Percentiles rank a stretch among this genome's conserved stretches.
These are phyloP conservation scores for Cephus rjabovi DNA, from an alignment of 2,888 invertebrate species.

Conservation along the genomic window DNA sequence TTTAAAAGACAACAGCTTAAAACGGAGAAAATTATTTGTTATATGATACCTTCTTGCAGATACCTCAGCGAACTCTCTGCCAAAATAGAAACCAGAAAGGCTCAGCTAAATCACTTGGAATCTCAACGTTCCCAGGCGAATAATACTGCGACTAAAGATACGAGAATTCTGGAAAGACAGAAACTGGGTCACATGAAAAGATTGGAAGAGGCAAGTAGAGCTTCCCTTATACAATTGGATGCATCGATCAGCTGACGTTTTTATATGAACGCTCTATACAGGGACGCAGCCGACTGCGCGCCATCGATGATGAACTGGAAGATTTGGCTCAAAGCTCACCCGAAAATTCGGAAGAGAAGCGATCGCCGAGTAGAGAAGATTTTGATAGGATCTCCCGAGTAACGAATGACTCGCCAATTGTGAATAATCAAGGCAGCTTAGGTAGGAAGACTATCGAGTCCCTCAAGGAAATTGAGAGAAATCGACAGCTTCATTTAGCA, in stretches of 20 bases:
- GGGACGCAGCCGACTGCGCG: conserved; percentile 75
- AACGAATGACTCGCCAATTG: conserved; percentile 84
- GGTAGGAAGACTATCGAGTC: conserved; percentile 87
- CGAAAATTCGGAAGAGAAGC: conserved; percentile 56
- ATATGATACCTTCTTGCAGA: conserved; percentile 36
- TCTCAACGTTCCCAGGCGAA: conserved; percentile 75
- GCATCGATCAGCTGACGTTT: conserved; percentile 7
- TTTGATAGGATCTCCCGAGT: conserved; percentile 90
- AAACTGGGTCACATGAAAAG: conserved; percentile 70
- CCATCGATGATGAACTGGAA: conserved; percentile 76
- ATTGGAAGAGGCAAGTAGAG: conserved; percentile 72
- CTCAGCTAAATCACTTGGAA: conserved; percentile 75
- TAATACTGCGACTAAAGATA: conserved; percentile 77
- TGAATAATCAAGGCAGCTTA: conserved; percentile 73
- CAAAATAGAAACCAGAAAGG: conserved; percentile 76
- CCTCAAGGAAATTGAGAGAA: conserved; percentile 89
- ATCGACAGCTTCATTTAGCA: conserved; percentile 85
- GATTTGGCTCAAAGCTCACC: conserved; percentile 51
- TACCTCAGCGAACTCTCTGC: conserved; percentile 59
- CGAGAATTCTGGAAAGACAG: conserved; percentile 77
- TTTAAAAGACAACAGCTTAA: not conserved
- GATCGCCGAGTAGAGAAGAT: conserved; percentile 84
- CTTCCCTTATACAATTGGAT: conserved; percentile 11
- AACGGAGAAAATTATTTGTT: not conserved
- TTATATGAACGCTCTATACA: conserved; percentile 33